Evolutionary conservation across 2,888 invertebrate genomes (phyloP).

Genomic region (Pyralis farinalis): DNA sequence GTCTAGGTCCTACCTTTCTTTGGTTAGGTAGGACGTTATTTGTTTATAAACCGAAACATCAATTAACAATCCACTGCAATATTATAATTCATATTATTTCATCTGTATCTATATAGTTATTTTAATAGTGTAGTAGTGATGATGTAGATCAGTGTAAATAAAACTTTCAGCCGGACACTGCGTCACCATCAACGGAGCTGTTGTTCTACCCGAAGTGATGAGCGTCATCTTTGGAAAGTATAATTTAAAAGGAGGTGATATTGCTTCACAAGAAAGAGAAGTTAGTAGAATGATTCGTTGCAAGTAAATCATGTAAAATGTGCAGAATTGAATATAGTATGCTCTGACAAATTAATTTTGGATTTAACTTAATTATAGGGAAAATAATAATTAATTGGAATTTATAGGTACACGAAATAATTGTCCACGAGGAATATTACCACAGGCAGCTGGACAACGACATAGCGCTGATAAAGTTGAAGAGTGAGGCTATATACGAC

Average conservation of each 20-base stretch:
- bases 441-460: slow-evolving; percentile 21
- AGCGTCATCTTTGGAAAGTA: slow-evolving; percentile 32
- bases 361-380: not conserved
- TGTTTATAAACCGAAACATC: no score
- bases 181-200: slow-evolving; percentile 22
- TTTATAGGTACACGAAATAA: slow-evolving; percentile 18
- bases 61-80: no score
- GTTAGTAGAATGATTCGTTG: no score
- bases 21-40: no score
- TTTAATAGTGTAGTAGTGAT: no score
- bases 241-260: slow-evolving; percentile 29
- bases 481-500: slow-evolving; percentile 21
- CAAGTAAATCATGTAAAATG: no score
- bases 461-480: slow-evolving; percentile 27
- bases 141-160: no score
- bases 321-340: no score
- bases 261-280: slow-evolving; percentile 28
- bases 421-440: slow-evolving; percentile 19
- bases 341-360: no score
- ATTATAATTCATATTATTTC: no score
- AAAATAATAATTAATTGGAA: not conserved
- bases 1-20: no score
- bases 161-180: slow-evolving; percentile 29
- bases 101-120: no score
- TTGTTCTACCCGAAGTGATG: slow-evolving; percentile 26